A percentile compares a stretch with the other conserved stretches of the same genome.
Conservation (phyloP, 2,113 vertebrate species). For the Phaethon lepturus region DNA sequence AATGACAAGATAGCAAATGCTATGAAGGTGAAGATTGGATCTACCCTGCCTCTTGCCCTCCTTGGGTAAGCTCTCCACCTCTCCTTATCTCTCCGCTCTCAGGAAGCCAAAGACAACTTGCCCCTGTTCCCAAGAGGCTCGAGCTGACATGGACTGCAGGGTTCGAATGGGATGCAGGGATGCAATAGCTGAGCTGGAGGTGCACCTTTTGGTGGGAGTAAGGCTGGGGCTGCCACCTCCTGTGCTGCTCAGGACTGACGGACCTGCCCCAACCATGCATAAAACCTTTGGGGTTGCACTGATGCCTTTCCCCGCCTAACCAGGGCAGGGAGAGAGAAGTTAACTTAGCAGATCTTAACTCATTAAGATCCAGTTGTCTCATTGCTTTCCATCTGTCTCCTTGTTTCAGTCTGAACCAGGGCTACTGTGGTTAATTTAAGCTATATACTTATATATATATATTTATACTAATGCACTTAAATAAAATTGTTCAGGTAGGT, state of each 20-base stretch:
- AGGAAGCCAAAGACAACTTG: neutral
- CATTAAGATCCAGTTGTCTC: neutral
- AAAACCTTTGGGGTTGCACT: neutral
- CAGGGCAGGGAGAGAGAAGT: neutral
- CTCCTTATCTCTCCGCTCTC: neutral
- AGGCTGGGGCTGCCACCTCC: accelerated
- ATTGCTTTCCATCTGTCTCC: neutral
- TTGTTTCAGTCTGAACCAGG: neutral
- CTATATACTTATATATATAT: neutral
- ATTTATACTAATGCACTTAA: neutral
- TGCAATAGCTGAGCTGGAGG: neutral
- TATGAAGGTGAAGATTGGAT: neutral
- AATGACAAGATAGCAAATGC: neutral
- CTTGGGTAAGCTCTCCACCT: neutral
- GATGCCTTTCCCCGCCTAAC: neutral
- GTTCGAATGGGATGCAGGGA: neutral
- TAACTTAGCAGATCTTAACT: neutral
- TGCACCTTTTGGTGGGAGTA: neutral
- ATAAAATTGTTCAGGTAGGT: neutral
- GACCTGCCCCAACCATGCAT: neutral
- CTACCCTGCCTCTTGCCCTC: neutral
- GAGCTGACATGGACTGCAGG: neutral
- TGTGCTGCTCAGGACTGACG: neutral
- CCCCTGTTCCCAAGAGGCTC: neutral
- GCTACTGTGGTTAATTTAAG: neutral